These are phyloP conservation scores for Zalophus californianus DNA, from an alignment of 2,797 vertebrate genomes.

Conservation along the genomic window DNA sequence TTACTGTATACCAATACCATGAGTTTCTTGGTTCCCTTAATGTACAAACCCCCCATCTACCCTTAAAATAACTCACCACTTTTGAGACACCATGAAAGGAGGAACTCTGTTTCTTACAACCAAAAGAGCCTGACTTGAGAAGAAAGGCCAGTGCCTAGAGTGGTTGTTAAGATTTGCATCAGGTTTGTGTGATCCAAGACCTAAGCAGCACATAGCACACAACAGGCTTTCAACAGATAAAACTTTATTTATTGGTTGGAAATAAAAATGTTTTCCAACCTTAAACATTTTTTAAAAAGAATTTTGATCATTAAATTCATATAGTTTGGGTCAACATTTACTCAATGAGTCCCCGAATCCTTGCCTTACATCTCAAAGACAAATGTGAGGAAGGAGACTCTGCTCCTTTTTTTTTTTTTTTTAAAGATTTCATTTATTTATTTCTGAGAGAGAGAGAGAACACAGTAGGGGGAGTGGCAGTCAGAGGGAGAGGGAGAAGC, in stretches of 20 bases:
- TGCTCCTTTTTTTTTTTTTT: too few relatives aligned
- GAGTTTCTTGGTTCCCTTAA: not conserved
- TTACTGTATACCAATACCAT: not conserved
- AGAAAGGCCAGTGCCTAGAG: not conserved
- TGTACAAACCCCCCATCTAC: not conserved
- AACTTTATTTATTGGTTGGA: not conserved
- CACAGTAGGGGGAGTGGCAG: too few relatives aligned
- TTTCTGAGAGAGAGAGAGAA: too few relatives aligned
- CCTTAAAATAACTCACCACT: not conserved
- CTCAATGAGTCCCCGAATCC: not conserved
- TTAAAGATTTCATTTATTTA: too few relatives aligned
- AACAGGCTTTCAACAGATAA: not conserved
- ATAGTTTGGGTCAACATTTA: not conserved
- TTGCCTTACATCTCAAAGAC: not conserved
- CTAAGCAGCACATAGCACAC: not conserved
- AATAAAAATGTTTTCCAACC: not conserved
- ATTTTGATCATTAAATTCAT: constrained; percentile 17
- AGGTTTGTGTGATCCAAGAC: not conserved
- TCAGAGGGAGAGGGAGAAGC: too few relatives aligned
- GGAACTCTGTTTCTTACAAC: not conserved
- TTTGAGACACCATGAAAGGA: not conserved
- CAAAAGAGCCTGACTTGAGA: not conserved
- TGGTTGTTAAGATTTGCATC: not conserved
- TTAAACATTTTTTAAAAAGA: not conserved
- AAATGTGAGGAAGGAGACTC: not conserved